Evolutionary conservation across 2,113 vertebrate genomes (phyloP).

Genomic region (Eulemur rufifrons): DNA sequence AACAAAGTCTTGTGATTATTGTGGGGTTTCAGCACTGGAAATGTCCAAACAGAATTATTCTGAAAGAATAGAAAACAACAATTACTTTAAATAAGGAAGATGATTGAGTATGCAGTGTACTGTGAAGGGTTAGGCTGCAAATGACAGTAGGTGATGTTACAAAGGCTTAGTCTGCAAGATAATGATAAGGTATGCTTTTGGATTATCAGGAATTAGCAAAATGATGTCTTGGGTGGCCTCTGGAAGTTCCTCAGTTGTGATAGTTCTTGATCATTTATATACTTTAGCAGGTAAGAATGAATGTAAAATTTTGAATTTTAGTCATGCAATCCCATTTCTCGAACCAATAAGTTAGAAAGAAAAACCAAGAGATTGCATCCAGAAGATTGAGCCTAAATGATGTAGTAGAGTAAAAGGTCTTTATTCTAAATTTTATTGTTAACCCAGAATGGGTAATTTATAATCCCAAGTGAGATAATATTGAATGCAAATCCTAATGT

Average conservation of each 20-base stretch:
- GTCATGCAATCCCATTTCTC: background rate
- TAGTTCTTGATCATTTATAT: slow-evolving; percentile 11
- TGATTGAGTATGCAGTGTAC: background rate
- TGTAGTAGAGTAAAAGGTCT: background rate
- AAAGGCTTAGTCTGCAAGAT: background rate
- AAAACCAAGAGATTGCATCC: background rate
- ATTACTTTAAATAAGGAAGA: slow-evolving; percentile 24
- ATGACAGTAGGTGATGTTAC: background rate
- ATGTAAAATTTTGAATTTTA: slow-evolving; percentile 40
- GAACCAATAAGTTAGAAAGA: background rate
- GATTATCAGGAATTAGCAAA: background rate
- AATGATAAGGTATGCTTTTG: background rate
- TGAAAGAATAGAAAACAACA: background rate
- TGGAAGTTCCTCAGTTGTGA: background rate
- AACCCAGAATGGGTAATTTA: background rate
- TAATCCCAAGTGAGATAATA: background rate
- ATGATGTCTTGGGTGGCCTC: background rate
- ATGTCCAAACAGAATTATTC: background rate
- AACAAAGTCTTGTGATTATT: background rate
- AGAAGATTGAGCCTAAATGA: background rate
- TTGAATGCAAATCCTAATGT: background rate
- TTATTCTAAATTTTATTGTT: slow-evolving; percentile 30
- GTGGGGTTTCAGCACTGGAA: background rate
- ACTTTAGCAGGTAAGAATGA: background rate
- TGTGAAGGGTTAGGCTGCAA: background rate